Evolutionary conservation across 1,140 invertebrate genomes (phyloP).

Genomic region (Sminthurides bifidus): DNA sequence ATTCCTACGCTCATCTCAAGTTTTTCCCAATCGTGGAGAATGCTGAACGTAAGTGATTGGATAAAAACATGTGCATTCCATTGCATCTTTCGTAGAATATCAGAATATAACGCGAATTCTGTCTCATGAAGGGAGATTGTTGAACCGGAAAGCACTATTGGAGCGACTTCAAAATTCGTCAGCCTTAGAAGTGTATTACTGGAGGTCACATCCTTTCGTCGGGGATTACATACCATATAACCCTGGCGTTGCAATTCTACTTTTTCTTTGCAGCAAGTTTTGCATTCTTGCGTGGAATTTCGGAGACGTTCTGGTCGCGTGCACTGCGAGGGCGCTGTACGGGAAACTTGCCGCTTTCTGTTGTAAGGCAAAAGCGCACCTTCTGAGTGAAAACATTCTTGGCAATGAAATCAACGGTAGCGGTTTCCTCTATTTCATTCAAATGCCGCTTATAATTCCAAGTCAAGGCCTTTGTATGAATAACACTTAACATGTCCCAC

Average conservation of each 20-base stretch:
- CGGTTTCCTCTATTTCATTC: not conserved
- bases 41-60: not conserved
- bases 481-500: too few species aligned
- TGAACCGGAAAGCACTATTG: not conserved
- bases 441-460: not conserved
- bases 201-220: not conserved
- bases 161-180: not conserved
- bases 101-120: too few species aligned
- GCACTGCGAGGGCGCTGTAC: slow-evolving; percentile 12
- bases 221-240: slow-evolving; percentile 3
- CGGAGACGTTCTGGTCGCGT: slow-evolving; percentile 9
- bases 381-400: slow-evolving; percentile 6
- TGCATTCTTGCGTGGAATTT: slow-evolving; percentile 16
- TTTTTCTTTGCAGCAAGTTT: slow-evolving; percentile 7
- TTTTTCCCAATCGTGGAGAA: slow-evolving; percentile 2
- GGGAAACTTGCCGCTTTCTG: slow-evolving; percentile 12
- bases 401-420: not conserved
- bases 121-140: not conserved
- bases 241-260: not conserved
- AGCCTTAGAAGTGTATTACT: slow-evolving; percentile 7
- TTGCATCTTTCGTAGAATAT: too few species aligned
- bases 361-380: too few species aligned
- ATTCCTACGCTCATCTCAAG: slow-evolving; percentile 11
- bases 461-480: too few species aligned
- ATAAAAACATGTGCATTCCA: too few species aligned